Base-by-base conservation (phyloP, 2,888 invertebrate genomes). In the Volucella inflata region DNA sequence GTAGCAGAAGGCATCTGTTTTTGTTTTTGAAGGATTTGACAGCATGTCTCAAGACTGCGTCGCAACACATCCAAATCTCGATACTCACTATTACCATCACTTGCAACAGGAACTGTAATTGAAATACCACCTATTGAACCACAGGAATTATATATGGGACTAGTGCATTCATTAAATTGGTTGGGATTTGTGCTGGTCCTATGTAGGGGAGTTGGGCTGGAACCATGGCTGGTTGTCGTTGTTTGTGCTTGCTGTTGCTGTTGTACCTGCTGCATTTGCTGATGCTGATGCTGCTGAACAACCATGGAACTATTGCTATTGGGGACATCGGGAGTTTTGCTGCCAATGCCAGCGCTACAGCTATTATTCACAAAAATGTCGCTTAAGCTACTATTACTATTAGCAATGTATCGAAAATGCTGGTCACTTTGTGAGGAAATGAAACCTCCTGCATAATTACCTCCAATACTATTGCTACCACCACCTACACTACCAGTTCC, bases 341-440 rank as follows among this genome's bases (percentile, higher is more conserved):
- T 84, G 8, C 88, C 90, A 4, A 87, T 87, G 51, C 84, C 88
- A 17, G 89, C 90, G 59, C 88, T 87, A 80, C 90, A 91, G 82
- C 90, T 91, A 82, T 91, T 91, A 88, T 91, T 92, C 83, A 91
- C 89, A 88, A 91, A 92, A 60, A 91, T 92, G 89, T 92, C 92
- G 90, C 92, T 92, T 75, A 92, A 89, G 74, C 90, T 92, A 88
- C 90, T 91, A 87, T 89, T 91, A 87, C 90, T 92, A 82, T 90
- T 91, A 72, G 89, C 89, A 88, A 90, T 90, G 68, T 90, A 91
- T 76, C 89, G 90, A 87, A 92, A 92, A 71, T 92, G 91, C 75
- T 92, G 92, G 87, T 92, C 91, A 88, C 91, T 92, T 87, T 91
- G 91, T 21, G 92, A 92, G 50, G 91, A 90, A 11, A 90, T 87